phyloP scores from a whole-genome alignment of 2,113 vertebrate species.

The Diadophis punctatus region DNA sequence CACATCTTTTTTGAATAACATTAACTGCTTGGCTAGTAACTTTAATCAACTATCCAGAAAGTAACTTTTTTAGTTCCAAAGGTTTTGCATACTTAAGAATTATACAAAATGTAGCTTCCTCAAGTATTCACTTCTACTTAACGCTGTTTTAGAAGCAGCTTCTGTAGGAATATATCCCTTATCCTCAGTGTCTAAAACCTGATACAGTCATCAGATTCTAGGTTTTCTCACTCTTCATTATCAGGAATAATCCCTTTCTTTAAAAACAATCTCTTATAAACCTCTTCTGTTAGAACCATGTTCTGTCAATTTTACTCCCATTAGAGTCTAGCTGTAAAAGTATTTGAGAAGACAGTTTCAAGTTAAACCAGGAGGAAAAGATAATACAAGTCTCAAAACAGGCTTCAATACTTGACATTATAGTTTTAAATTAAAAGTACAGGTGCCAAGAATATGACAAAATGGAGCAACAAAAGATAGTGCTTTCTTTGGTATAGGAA shows the following conservation, averaged over 20 bases:
- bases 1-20: background rate
- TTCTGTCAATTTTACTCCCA: background rate
- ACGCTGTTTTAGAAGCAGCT: background rate
- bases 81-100: background rate
- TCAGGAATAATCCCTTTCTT: background rate
- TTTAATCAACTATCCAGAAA: background rate
- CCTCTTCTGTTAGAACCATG: background rate
- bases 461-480: background rate
- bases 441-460: background rate
- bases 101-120: background rate
- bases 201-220: background rate
- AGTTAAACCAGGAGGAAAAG: background rate
- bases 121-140: background rate
- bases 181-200: background rate
- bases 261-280: background rate
- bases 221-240: background rate
- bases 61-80: background rate
- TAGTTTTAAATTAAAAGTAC: background rate
- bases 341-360: background rate
- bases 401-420: background rate
- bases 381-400: background rate
- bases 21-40: background rate
- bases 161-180: background rate
- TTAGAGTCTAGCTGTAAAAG: background rate
- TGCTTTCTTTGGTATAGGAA: background rate